A percentile compares a stretch with the other conserved stretches of the same genome.
Conservation (phyloP, 1,140 invertebrate species). For the Gerris buenoi region DNA sequence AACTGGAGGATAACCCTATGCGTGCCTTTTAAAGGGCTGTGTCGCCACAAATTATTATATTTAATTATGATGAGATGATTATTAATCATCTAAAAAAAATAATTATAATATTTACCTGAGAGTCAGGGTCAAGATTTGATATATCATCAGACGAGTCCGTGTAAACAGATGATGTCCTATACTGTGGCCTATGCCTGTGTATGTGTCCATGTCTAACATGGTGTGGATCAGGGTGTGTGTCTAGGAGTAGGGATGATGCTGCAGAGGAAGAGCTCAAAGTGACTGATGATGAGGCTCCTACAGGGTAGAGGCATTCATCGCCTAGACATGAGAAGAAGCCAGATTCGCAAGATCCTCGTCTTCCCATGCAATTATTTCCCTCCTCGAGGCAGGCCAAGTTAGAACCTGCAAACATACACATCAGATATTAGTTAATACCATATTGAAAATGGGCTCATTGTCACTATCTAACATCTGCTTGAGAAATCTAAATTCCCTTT, state of each 20-base stretch:
- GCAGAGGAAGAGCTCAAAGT: slow-evolving; percentile 40
- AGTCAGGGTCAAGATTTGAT: slow-evolving; percentile 41
- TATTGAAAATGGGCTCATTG: no score
- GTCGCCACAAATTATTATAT: no score
- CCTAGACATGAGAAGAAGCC: slow-evolving; percentile 75
- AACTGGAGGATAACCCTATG: no score
- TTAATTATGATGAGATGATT: no score
- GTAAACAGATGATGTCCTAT: slow-evolving; percentile 59
- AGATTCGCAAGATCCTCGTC: slow-evolving; percentile 72
- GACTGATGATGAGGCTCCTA: slow-evolving; percentile 28
- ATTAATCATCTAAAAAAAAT: no score
- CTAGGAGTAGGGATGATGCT: slow-evolving; percentile 40
- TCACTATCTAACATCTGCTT: no score
- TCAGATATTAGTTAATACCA: background rate
- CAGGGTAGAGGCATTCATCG: slow-evolving; percentile 37
- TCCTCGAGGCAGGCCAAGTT: slow-evolving; percentile 11
- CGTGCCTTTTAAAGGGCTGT: no score
- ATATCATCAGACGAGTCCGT: slow-evolving; percentile 75
- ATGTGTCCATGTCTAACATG: background rate
- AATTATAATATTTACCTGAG: slow-evolving; percentile 33
- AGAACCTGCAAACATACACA: slow-evolving; percentile 6
- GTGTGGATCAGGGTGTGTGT: slow-evolving; percentile 11
- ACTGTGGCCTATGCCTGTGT: slow-evolving; percentile 5
- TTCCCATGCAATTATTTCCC: slow-evolving; percentile 24
- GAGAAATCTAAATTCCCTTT: no score